A percentile compares a stretch with the other conserved stretches of the same genome.
Evolutionary conservation across 2,888 invertebrate species (phyloP).

Genomic region (Ectemnius lituratus): DNA sequence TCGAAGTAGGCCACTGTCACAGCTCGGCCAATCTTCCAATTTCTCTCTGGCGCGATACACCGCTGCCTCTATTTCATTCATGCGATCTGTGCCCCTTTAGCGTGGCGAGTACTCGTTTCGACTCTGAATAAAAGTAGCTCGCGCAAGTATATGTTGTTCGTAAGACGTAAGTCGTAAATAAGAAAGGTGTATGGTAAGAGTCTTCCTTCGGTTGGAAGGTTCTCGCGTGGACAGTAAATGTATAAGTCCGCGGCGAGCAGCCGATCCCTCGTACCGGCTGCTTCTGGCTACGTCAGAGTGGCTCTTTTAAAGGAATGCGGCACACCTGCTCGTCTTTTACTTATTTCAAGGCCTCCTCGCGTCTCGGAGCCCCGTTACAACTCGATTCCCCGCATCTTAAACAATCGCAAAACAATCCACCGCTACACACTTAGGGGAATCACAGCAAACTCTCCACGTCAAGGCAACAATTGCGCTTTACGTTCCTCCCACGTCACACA

Average conservation of each 20-base stretch:
- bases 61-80: not conserved
- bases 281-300: slow-evolving; percentile 28
- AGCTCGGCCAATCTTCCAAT: not conserved
- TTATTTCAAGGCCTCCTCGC: slow-evolving; percentile 25
- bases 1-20: slow-evolving; percentile 2
- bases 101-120: too few relatives aligned
- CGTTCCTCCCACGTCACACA: not conserved
- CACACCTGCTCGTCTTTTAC: slow-evolving; percentile 54
- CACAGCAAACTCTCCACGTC: too few relatives aligned
- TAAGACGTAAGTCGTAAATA: too few relatives aligned
- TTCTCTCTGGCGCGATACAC: slow-evolving; percentile 5
- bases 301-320: slow-evolving; percentile 50
- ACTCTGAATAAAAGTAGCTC: too few relatives aligned
- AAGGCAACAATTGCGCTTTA: slow-evolving; percentile 37
- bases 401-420: slow-evolving; percentile 19
- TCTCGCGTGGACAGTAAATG: too few relatives aligned
- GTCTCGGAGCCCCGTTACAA: slow-evolving; percentile 15
- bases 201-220: too few relatives aligned
- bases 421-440: not conserved
- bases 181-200: too few relatives aligned
- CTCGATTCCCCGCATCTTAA: slow-evolving; percentile 2
- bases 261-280: not conserved
- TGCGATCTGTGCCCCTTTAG: not conserved
- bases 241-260: too few relatives aligned
- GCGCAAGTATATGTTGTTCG: too few relatives aligned